Base-by-base conservation (phyloP, 2,888 invertebrate genomes). In the Amiota minor region DNA sequence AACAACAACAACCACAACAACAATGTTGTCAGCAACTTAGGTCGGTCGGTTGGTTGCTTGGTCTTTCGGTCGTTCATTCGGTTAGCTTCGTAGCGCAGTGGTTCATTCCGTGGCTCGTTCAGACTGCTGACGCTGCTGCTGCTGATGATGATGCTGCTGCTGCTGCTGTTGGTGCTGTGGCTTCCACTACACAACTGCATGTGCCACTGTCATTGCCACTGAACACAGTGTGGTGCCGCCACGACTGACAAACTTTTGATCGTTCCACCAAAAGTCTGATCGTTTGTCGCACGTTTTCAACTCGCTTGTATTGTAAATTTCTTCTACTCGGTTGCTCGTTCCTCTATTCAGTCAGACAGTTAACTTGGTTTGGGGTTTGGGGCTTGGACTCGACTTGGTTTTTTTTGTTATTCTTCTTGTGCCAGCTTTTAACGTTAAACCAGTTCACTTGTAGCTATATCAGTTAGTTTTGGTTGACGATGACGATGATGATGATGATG, bases 201-300 rank as follows among this genome's bases (percentile, higher is more conserved):
- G 86, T 89, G 89, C 89, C 89, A 89, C 89, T 89, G 89, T 87
- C 89, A 89, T 89, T 89, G 89, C 89, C 89, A 89, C 89, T 86
- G 89, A 88, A 85, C 89, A 86, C 89, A 89, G 89, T 89, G 87
- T 89, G 89, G 88, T 89, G 89, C 89, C 89, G 80, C 79, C 81
- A 79, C 81, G 75, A 75, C 75, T 70, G 79, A 53, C 67, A 53
- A 68, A 35, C 35, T 35, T 53, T 56, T 45, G 77, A 74, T 78
- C 81, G 81, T 79, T 16, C 64, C 23, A 47, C 65, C 35, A 23
- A 23, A 55, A 72, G 74, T 65, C 55, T 74, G 74, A 72, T 76
- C 62, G 75, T 64, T 49, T 16, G 70, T 56, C 65, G 35, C 55
- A 75, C 84, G 84, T 80, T 20, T 74, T 49, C 72, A 73, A 65